A percentile compares a stretch with the other conserved stretches of the same genome.
phyloP scores from a whole-genome alignment of 2,888 invertebrate genomes.

The Drosophila macrospina region DNA sequence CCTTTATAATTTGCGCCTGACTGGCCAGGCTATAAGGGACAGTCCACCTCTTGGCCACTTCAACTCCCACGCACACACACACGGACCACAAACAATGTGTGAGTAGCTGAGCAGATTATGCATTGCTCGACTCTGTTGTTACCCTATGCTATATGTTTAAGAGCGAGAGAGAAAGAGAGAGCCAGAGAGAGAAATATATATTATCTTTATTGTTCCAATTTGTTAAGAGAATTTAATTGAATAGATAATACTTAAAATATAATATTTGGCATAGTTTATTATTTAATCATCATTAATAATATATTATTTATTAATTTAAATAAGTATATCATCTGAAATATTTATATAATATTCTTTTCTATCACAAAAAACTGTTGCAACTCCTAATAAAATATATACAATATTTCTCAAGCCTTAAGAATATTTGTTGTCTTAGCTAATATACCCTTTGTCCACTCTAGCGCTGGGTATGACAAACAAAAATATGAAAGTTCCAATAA shows the following conservation, averaged over 20 bases:
- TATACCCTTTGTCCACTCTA: slow-evolving; percentile 3
- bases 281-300: no score
- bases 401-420: no score
- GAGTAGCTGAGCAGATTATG: not conserved
- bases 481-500: slow-evolving; percentile 51
- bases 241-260: not conserved
- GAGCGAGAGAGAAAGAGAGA: no score
- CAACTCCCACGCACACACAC: slow-evolving; percentile 42
- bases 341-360: no score
- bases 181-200: no score
- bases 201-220: no score
- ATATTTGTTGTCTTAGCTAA: not conserved
- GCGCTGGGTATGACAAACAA: slow-evolving; percentile 21
- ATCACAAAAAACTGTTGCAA: no score
- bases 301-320: no score
- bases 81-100: slow-evolving; percentile 13
- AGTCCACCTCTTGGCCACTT: slow-evolving; percentile 43
- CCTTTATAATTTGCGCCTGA: slow-evolving; percentile 83
- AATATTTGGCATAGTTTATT: no score
- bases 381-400: no score
- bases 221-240: not conserved
- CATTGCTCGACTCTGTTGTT: not conserved
- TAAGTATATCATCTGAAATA: no score
- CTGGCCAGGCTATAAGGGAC: slow-evolving; percentile 67
- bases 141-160: slow-evolving; percentile 7